Conservation (phyloP, 2,797 vertebrate genomes). For the Dicrostonyx torquatus region DNA sequence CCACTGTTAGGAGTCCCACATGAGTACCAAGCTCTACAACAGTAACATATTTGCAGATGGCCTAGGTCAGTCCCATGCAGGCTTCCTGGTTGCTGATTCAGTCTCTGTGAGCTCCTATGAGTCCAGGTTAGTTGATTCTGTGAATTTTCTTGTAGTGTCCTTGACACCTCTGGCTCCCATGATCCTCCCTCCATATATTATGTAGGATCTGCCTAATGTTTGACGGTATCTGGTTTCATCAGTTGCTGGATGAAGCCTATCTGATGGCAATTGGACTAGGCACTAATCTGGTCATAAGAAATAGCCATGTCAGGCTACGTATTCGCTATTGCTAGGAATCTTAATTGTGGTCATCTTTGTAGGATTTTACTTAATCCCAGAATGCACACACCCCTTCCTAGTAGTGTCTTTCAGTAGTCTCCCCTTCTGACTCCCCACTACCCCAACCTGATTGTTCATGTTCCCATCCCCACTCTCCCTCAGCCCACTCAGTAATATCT, state of each 20-base stretch:
- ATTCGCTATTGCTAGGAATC: background rate
- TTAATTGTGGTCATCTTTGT: background rate
- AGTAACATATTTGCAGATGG: background rate
- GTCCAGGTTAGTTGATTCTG: background rate
- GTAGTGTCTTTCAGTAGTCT: background rate
- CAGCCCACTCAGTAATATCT: background rate
- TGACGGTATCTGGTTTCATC: background rate
- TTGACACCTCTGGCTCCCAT: background rate
- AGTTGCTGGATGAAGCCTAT: background rate
- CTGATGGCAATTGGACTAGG: background rate
- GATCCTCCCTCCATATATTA: background rate
- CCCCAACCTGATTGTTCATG: background rate
- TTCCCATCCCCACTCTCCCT: background rate
- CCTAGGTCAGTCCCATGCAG: background rate
- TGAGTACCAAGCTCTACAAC: background rate
- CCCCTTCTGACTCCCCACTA: background rate
- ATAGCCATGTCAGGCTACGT: background rate
- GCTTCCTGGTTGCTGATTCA: background rate
- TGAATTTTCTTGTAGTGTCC: background rate
- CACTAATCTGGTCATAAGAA: background rate
- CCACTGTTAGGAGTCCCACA: background rate
- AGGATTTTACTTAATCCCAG: background rate
- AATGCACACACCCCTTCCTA: background rate
- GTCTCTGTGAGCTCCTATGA: background rate
- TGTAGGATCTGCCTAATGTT: background rate